Conservation (phyloP, 2,113 vertebrate genomes). For the Ctenomys sociabilis region DNA sequence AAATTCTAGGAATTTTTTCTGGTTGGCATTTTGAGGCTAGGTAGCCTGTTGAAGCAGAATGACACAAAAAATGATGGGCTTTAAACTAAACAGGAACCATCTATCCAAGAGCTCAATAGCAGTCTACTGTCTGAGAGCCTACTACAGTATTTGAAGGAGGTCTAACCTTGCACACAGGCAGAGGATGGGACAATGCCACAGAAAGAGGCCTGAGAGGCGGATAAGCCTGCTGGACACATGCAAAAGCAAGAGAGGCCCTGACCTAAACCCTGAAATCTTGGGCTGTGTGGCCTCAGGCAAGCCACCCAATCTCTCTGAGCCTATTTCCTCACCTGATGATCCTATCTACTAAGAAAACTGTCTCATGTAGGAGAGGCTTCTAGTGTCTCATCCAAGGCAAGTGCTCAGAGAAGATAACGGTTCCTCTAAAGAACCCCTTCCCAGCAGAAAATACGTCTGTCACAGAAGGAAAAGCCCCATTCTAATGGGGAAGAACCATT, state of each 20-base stretch:
- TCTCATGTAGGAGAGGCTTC: not conserved
- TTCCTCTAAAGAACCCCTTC: not conserved
- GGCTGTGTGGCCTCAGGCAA: not conserved
- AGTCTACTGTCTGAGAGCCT: not conserved
- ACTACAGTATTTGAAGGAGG: not conserved
- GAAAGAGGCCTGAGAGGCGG: not conserved
- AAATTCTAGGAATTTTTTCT: conserved; percentile 40
- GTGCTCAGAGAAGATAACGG: not conserved
- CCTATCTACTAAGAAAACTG: not conserved
- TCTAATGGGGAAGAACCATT: not conserved
- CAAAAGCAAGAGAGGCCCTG: not conserved
- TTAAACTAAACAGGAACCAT: not conserved
- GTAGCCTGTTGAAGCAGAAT: not conserved
- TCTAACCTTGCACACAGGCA: not conserved
- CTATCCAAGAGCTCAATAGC: not conserved
- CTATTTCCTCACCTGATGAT: not conserved
- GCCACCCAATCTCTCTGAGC: not conserved
- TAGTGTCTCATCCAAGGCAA: not conserved
- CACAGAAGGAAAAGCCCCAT: not conserved
- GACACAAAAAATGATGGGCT: not conserved
- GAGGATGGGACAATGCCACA: not conserved
- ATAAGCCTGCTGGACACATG: not conserved
- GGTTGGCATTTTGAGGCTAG: not conserved
- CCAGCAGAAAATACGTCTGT: not conserved
- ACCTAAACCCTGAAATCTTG: not conserved